Evolutionary conservation across 2,113 vertebrate species (phyloP), one percentile per base, ranked within the genome.

Genomic region (Hepsetus odoe): DNA sequence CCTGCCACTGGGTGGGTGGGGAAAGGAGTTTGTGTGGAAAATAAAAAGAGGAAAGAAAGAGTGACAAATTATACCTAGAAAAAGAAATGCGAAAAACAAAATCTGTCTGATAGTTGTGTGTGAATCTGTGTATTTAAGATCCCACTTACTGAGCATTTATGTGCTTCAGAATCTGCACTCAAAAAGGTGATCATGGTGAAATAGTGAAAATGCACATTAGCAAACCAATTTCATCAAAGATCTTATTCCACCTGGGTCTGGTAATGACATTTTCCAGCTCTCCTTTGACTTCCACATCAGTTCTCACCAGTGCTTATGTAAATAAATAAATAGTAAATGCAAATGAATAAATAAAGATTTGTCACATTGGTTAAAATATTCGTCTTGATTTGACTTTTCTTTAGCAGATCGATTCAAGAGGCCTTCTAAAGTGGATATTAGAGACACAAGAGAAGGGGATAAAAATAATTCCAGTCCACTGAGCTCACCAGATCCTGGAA

Each of bases 361-460:
- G 61, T 38, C 61, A 65, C 9, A 65, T 38, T 18, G 32, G 8
- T 14, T 22, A 30, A 20, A 62, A 62, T 35, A 79, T 73, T 72
- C 81, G 32, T 35, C 61, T 40, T 64, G 83, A 28, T 11, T 46
- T 14, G 14, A 20, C 65, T n/a, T 83, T 80, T 53, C 76, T 74
- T 85, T 13, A 80, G 82, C 82, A 58, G 81, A 90, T 92, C 90
- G 87, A 92, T 91, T 83, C 49, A 28, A n/a, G 81, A 84, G 86
- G 88, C 90, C 85, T 85, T 86, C 84, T 73, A 81, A 85, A 79
- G 79, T 76, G 32, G 81, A 86, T 82, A 84, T 87, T 89, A 82
- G 70, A 61, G 80, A 81, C 81, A 84, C 86, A 88, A 86, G n/a
- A 85, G 86, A 88, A 82, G 88, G 86, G 77, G 77, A 88, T 88